Conservation (phyloP, 2,888 invertebrate species). For the Rhamnusium bicolor region DNA sequence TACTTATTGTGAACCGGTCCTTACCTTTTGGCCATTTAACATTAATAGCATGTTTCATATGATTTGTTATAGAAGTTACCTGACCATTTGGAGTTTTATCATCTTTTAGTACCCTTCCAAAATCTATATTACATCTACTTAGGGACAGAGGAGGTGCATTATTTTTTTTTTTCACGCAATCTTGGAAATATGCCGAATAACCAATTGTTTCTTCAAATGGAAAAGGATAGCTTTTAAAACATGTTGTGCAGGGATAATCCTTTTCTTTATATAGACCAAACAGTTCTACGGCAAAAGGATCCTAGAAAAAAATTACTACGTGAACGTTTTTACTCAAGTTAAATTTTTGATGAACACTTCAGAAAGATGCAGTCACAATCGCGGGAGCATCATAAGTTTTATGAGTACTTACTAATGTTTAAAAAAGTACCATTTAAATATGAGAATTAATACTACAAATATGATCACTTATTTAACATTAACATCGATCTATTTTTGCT, state of each 20-base stretch:
- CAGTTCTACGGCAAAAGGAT: conserved; percentile 62
- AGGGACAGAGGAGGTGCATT: conserved; percentile 61
- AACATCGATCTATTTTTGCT: no score
- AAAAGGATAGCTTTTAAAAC: conserved; percentile 44
- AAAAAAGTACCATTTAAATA: no score
- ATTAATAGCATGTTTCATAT: conserved; percentile 52
- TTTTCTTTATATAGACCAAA: conserved; percentile 55
- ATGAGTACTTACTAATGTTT: no score
- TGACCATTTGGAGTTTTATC: conserved; percentile 25
- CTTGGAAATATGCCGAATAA: conserved; percentile 64
- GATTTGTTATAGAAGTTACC: conserved; percentile 51
- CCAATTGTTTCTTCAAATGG: conserved; percentile 47
- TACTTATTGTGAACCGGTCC: not conserved
- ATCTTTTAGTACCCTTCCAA: conserved; percentile 57
- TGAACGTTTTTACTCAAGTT: no score
- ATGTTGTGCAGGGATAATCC: not conserved
- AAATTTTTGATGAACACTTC: no score
- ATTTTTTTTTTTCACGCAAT: conserved; percentile 48
- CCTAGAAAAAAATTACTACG: no score
- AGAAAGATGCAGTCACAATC: no score
- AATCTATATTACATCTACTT: conserved; percentile 64
- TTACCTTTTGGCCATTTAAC: conserved; percentile 61
- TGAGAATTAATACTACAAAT: no score
- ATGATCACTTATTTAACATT: no score
- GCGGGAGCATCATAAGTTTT: no score